Evolutionary conservation across 2,113 vertebrate genomes (phyloP).

Genomic region (Gymnorhina tibicen): DNA sequence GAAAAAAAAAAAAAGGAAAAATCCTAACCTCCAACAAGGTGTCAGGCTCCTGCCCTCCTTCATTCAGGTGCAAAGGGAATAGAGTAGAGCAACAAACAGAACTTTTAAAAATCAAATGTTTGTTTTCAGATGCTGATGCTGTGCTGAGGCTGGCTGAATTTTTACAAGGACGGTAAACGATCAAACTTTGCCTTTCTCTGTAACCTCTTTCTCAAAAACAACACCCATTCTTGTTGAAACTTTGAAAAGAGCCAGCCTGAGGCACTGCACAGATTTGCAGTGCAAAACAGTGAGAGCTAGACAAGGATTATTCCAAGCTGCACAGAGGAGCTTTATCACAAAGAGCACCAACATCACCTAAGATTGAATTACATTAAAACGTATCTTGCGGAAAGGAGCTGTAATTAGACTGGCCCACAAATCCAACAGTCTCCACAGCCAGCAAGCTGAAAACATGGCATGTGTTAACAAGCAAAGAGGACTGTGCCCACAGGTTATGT

Average conservation of each 20-base stretch:
- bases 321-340: background rate
- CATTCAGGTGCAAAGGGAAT: background rate
- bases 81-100: background rate
- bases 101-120: background rate
- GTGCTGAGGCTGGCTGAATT: background rate
- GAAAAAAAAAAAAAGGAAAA: background rate
- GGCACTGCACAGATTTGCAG: background rate
- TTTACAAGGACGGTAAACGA: background rate
- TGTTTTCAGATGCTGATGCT: constrained; percentile 2
- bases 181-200: background rate
- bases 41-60: background rate
- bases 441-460: background rate
- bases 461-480: background rate
- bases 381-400: background rate
- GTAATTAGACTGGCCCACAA: background rate
- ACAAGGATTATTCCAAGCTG: background rate
- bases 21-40: background rate
- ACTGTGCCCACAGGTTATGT: background rate
- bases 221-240: background rate
- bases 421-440: background rate
- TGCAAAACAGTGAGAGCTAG: background rate
- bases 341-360: background rate
- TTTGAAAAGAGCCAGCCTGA: background rate
- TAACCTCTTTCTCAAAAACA: background rate
- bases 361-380: background rate